Evolutionary conservation across 1,140 invertebrate species (phyloP), one percentile per base, ranked within the genome.

Genomic region (Hetaerina americana): DNA sequence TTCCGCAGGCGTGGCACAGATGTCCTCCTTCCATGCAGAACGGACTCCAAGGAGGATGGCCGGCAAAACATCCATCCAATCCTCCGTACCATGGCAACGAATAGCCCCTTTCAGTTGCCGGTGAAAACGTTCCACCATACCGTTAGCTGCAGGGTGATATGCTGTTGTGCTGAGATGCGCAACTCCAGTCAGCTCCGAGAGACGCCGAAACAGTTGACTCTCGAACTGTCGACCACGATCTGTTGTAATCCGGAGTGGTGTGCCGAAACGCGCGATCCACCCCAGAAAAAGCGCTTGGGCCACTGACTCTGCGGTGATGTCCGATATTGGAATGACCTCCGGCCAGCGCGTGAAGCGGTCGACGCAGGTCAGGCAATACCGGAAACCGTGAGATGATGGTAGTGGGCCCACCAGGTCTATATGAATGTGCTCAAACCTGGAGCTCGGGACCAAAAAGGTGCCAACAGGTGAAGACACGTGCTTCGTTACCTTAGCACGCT

Each of bases 101-200:
- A 67, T 77, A 1, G 79, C 77, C 18, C 77, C 76, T 74, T 83
- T 82, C 6, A 83, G 70, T 10, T 75, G 73, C 0, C 81, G 73
- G 71, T 83, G 81, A 49, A 78, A 77, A 2, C 81, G 72, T 71
- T 84, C 81, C 3, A 83, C 75, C 74, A 81, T 77, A 0, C 81
- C 80, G 70, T 82, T 82, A 6, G 78, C 74, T 24, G 72, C 70
- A 10, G 81, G 80, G 69, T 81, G 79, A 69, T 80, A 80, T 22
- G 80, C 72, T 26, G 78, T 77, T 24, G 77, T 80, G 18, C 76
- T 72, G 26, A 73, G 69, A 25, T 74, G 75, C 27, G 67, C 68
- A 18, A 70, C 72, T 26, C 79, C 78, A 5, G 77, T 27, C 12
- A 77, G 26, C 57, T 68, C 66, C 27, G 73, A 68, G 67, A 80